Evolutionary conservation across 2,113 vertebrate genomes (phyloP).

Genomic region (Callithrix jacchus): DNA sequence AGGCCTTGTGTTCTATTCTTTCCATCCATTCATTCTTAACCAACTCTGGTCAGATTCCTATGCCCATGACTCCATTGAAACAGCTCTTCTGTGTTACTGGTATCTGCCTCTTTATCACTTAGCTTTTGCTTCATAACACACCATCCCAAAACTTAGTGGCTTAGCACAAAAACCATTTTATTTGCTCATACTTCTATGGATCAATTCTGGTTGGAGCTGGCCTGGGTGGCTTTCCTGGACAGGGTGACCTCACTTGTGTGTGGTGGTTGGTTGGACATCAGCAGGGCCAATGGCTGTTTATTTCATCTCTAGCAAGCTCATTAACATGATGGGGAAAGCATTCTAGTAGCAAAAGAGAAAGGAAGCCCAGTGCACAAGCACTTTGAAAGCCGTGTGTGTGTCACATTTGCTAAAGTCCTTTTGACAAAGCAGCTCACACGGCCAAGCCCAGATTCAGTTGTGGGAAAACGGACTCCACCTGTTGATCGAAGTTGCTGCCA

Average conservation of each 20-base stretch:
- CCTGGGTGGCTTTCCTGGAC: neutral
- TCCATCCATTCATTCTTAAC: neutral
- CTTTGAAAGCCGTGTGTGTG: neutral
- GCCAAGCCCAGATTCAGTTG: neutral
- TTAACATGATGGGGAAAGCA: neutral
- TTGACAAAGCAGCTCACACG: neutral
- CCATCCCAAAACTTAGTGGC: neutral
- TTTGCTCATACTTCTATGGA: neutral
- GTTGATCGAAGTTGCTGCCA: neutral
- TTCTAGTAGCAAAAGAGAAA: neutral
- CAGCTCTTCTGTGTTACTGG: neutral
- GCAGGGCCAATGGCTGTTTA: neutral
- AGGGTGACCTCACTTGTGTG: neutral
- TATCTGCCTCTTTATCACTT: neutral
- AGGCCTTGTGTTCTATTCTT: neutral
- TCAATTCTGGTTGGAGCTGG: neutral
- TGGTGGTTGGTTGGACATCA: neutral
- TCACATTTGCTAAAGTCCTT: neutral
- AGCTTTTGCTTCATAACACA: slow-evolving; percentile 15
- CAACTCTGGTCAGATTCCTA: neutral
- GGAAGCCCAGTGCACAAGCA: neutral
- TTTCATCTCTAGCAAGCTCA: neutral
- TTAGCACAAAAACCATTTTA: neutral
- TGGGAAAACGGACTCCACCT: neutral
- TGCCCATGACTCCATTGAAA: neutral